phyloP scores from a whole-genome alignment of 1,140 invertebrate genomes.

The Lordiphosa stackelbergi region DNA sequence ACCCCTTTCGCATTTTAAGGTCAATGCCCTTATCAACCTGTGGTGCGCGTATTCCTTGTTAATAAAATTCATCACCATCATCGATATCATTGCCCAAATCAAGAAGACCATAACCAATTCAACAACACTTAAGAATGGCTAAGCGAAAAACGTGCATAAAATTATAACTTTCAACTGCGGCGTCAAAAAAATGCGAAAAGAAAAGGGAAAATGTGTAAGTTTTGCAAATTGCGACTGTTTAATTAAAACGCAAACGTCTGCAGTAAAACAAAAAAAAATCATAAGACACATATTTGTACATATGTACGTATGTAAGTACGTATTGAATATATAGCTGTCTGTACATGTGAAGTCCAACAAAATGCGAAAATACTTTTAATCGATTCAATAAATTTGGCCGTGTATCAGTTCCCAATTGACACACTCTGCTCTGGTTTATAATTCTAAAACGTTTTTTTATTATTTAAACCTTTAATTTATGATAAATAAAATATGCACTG shows the following conservation, averaged over 20 bases:
- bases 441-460: too few species aligned
- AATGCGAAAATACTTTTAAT: constrained; percentile 18
- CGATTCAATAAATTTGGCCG: constrained; percentile 36
- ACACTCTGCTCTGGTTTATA: neutral
- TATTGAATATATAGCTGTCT: neutral
- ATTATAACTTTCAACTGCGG: constrained; percentile 8
- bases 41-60: too few species aligned
- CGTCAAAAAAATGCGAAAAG: constrained; percentile 19
- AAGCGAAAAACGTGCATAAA: constrained; percentile 38
- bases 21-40: too few species aligned
- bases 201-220: constrained; percentile 10
- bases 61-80: too few species aligned
- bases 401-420: constrained; percentile 17
- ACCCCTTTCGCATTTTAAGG: too few species aligned
- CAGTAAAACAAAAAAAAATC: constrained; percentile 24
- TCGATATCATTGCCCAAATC: neutral
- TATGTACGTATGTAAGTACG: neutral
- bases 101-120: neutral
- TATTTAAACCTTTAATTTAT: too few species aligned
- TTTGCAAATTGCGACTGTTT: constrained; percentile 19
- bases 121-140: constrained; percentile 7
- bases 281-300: neutral
- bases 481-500: too few species aligned
- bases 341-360: constrained; percentile 14
- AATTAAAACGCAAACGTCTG: constrained; percentile 57